Conservation (phyloP, 1,140 invertebrate genomes). For the Brachionus paranguensis region DNA sequence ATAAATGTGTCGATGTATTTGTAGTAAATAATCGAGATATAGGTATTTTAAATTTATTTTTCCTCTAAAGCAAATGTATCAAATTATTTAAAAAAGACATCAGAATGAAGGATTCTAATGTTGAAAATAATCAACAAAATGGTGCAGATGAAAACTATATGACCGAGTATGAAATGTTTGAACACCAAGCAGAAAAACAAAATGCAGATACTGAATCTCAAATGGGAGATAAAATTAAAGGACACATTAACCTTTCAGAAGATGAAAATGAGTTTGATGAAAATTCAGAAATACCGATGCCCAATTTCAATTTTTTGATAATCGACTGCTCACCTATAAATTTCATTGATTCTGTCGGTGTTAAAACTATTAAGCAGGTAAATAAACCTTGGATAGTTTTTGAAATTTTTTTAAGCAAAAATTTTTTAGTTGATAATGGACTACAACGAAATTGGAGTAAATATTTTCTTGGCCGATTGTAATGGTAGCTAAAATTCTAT, state of each 20-base stretch:
- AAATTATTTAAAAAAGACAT: neutral
- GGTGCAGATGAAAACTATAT: neutral
- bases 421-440: neutral
- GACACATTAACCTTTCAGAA: neutral
- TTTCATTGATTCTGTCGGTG: slow-evolving; percentile 48
- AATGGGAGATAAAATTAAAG: neutral
- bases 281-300: neutral
- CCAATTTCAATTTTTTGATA: slow-evolving; percentile 42
- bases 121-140: neutral
- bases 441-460: neutral
- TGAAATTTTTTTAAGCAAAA: neutral
- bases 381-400: neutral
- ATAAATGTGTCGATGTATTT: neutral
- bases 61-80: neutral
- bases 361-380: slow-evolving; percentile 45
- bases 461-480: neutral
- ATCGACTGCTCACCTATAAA: slow-evolving; percentile 48
- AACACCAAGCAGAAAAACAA: neutral
- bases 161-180: slow-evolving; percentile 21
- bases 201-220: slow-evolving; percentile 12
- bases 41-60: neutral
- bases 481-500: neutral
- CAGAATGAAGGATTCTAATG: neutral
- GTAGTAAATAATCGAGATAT: neutral
- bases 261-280: neutral